Evolutionary conservation across 2,113 vertebrate species (phyloP).

Genomic region (Brachypteracias leptosomus): DNA sequence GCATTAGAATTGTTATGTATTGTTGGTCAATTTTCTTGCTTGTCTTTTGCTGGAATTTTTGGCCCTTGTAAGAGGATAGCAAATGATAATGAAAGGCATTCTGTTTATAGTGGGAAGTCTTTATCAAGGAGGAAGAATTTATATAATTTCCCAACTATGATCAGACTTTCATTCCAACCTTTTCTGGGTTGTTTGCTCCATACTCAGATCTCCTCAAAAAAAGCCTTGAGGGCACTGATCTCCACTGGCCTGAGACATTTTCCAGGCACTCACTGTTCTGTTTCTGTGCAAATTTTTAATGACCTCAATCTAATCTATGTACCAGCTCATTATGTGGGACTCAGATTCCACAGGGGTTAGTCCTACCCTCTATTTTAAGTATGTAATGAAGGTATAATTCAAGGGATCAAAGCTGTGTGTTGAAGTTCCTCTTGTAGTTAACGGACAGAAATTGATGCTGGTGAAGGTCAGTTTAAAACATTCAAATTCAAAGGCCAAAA

Average conservation of each 20-base stretch:
- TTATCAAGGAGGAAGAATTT: conserved; percentile 8
- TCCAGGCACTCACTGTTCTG: background rate
- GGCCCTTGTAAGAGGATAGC: background rate
- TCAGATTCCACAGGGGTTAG: background rate
- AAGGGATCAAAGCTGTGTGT: background rate
- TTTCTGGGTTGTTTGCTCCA: background rate
- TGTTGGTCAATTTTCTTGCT: background rate
- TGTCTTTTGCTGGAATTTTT: background rate
- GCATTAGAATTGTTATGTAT: background rate
- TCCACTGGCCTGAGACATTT: background rate
- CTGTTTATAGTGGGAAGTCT: background rate
- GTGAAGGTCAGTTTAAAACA: background rate
- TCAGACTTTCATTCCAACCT: background rate
- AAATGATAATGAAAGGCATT: background rate
- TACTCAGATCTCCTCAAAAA: background rate
- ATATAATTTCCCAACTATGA: conserved; percentile 18
- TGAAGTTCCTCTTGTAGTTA: background rate
- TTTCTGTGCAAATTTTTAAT: background rate
- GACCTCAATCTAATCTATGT: background rate
- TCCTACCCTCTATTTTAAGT: background rate
- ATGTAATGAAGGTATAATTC: background rate
- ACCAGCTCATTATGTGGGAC: background rate
- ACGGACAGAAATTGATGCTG: background rate
- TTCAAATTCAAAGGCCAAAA: background rate
- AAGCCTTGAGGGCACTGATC: background rate